A percentile compares a stretch with the other conserved stretches of the same genome.
Conservation (phyloP, 2,113 vertebrate genomes). For the Haemorhous mexicanus region DNA sequence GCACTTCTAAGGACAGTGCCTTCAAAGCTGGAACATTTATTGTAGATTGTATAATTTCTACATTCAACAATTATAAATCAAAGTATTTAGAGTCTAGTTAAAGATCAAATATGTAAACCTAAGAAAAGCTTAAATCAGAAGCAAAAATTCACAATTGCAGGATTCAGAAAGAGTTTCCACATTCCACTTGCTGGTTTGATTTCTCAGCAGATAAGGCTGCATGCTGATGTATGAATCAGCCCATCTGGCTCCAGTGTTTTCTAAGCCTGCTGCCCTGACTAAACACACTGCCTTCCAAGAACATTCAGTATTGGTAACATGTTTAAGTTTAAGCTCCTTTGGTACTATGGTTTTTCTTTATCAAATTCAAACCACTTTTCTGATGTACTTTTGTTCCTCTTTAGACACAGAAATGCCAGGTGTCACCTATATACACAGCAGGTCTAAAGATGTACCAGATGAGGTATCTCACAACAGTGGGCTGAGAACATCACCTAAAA, state of each 20-base stretch:
- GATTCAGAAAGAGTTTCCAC: not conserved
- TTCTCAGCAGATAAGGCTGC: not conserved
- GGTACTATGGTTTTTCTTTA: not conserved
- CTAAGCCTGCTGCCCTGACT: not conserved
- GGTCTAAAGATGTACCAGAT: not conserved
- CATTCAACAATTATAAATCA: not conserved
- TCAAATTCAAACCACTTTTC: not conserved
- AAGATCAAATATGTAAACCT: not conserved
- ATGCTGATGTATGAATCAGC: not conserved
- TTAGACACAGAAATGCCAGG: not conserved
- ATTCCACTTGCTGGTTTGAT: conserved; percentile 29
- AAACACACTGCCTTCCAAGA: conserved; percentile 30
- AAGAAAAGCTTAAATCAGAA: not conserved
- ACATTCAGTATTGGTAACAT: conserved; percentile 22
- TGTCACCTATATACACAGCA: not conserved
- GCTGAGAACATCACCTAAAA: not conserved
- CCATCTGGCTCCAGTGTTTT: conserved; percentile 28
- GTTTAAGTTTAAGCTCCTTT: conserved; percentile 23
- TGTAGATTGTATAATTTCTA: not conserved
- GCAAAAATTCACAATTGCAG: not conserved
- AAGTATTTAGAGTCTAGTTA: not conserved
- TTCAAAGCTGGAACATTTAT: not conserved
- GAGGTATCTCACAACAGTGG: not conserved
- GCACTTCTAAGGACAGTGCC: not conserved
- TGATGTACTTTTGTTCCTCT: not conserved